Base-by-base conservation (phyloP, 2,888 invertebrate genomes). In the Willowsia nigromaculata region DNA sequence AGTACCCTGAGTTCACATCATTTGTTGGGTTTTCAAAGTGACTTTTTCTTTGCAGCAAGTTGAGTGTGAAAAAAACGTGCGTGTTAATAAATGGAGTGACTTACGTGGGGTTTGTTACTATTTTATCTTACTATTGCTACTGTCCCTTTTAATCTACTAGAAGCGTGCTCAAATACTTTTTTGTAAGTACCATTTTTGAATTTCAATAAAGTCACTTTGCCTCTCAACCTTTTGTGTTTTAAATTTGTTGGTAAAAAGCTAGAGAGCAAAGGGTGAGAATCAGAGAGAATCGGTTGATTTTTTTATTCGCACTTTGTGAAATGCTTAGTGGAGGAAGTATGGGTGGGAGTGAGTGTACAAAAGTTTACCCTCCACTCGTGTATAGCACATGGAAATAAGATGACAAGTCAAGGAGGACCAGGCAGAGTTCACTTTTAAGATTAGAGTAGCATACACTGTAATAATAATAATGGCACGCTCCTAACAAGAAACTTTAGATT, bases 401-500 rank as follows among this genome's bases (percentile, higher is more conserved):
- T 74, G 50, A 74, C 13, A 74, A 74, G 74, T 27, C 27, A 74
- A 27, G 30, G 68, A 62, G 30, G 62, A 30, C 30, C 62, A 62
- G n/a, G n/a, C n/a, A n/a, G n/a, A 62, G 68, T 68, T 68, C 37
- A 68, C 37, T 37, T 40, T 59, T 59, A 43, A 40, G 9, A 25
- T 3, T 11, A 43, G 40, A 25, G 22, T 40, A 71, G 4, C 40
- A 47, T 40, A 3, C 22, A 43, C 11, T 43, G 47, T 47, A 71
- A 71, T 25, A 43, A 22, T 33, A 15, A 15, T 71, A 40, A 22
- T 71, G 43, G 25, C 25, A 71, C 22, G n/a, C 18, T 5, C 62
- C 62, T 40, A 68, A 40, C 37, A 40, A 68, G 68, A 68, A 83
- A 84, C 43, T 47, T 84, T 74, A 50, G 50, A 82, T 68, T 62